Base-by-base conservation (phyloP, 1,140 invertebrate genomes). In the Agrilus planipennis region DNA sequence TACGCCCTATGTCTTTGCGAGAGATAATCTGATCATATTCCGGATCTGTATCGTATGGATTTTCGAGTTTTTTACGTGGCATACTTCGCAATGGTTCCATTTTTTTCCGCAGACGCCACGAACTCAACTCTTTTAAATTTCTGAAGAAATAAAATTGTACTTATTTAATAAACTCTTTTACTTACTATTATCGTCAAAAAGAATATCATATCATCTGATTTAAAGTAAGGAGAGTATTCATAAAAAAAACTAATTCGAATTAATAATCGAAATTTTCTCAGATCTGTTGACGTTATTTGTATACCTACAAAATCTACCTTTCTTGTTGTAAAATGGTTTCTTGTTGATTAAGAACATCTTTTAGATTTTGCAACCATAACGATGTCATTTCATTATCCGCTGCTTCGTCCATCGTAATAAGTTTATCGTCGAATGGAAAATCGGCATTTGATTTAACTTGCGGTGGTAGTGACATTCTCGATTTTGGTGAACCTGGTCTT, bases 261-360 rank as follows among this genome's bases (percentile, higher is more conserved):
- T 20, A 14, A 18, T 41, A 12, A 11, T 9, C 22, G 14, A 12
- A 27, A 16, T 41, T 41, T 22, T 18, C 21, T 1, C 14, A 15
- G 9, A n/a, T 9, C 16, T 6, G 14, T 23, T 9, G 10, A 34
- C 34, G 10, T 34, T 11, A 3, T 34, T 7, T 38, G 31, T 31
- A 37, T 19, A 19, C 32, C 14, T 11, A 30, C 18, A 14, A 30
- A 29, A 41, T 15, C 36, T 51, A 59, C 57, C 41, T 48, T 50
- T 61, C 57, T 43, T 59, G 52, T 45, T 61, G 55, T 16, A 61
- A 29, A 28, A 59, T 55, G 32, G 45, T 46, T 42, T 59, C 54
- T 37, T 61, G 59, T 28, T 61, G 50, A 2, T 31, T 48, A 6
- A 61, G 25, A 14, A 60, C 32, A 18, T 46, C 46, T 41, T 49